A percentile compares a stretch with the other conserved stretches of the same genome.
Conservation (phyloP, 1,140 invertebrate species). For the Argopecten irradians region DNA sequence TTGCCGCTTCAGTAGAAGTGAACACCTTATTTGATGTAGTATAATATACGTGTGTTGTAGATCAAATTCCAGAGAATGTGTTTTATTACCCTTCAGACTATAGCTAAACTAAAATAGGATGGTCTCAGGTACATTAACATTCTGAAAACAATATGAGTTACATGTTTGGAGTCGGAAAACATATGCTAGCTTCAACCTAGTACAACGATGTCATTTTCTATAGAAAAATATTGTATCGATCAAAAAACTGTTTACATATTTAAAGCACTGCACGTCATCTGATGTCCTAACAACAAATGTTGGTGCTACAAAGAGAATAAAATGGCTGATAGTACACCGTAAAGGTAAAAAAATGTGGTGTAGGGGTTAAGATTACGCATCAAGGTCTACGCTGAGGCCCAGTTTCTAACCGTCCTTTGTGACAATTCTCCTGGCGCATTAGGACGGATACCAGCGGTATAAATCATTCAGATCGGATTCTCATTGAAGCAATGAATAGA, state of each 20-base stretch:
- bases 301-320: too few species aligned
- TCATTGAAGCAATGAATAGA: too few species aligned
- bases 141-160: background rate
- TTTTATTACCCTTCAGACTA: background rate
- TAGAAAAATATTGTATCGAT: background rate
- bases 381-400: too few species aligned
- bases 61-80: background rate
- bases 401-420: too few species aligned
- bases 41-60: background rate
- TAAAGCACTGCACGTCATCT: background rate
- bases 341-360: too few species aligned
- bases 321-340: too few species aligned
- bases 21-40: background rate
- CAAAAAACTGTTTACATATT: background rate
- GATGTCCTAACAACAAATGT: background rate
- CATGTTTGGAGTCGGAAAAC: background rate
- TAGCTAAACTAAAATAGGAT: background rate
- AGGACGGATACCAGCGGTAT: too few species aligned
- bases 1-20: background rate
- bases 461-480: too few species aligned
- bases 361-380: too few species aligned
- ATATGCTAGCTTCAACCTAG: background rate
- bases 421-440: too few species aligned
- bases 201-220: background rate
- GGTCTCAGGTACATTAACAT: background rate